These are phyloP conservation scores for Pyrrhia umbra DNA, from an alignment of 2,888 invertebrate species.

Conservation along the genomic window DNA sequence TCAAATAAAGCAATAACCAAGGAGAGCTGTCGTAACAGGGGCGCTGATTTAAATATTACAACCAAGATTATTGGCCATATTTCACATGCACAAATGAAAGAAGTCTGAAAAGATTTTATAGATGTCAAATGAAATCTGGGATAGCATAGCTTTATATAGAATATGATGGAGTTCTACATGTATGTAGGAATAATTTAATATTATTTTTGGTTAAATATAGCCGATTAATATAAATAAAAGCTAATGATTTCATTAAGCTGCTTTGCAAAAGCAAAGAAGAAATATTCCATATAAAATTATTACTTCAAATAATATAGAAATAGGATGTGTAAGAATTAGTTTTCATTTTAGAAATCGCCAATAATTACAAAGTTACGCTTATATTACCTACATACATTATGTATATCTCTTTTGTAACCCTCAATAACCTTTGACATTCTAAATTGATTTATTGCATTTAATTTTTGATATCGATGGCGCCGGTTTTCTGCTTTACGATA, in stretches of 20 bases:
- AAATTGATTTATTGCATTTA: constrained; percentile 33
- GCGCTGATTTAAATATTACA: constrained; percentile 77
- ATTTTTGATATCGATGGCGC: constrained; percentile 17
- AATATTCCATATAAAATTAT: too few relatives aligned
- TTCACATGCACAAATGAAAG: constrained; percentile 32
- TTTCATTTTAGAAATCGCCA: too few relatives aligned
- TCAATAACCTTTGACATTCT: constrained; percentile 6
- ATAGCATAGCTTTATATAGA: constrained; percentile 9
- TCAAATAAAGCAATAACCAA: constrained; percentile 70
- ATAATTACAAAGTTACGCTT: too few relatives aligned
- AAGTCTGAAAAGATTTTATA: constrained; percentile 17
- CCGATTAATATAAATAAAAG: too few relatives aligned
- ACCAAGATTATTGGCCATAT: constrained; percentile 61
- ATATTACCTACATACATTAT: constrained; percentile 22
- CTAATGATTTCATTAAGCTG: too few relatives aligned
- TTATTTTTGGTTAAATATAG: too few relatives aligned
- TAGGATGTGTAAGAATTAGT: too few relatives aligned
- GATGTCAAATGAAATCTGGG: constrained; percentile 9
- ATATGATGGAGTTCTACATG: too few relatives aligned
- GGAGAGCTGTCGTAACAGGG: constrained; percentile 68
- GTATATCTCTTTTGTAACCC: constrained; percentile 2
- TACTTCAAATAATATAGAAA: too few relatives aligned
- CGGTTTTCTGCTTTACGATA: constrained; percentile 27
- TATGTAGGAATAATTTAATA: too few relatives aligned
- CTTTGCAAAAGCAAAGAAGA: too few relatives aligned